Percentiles rank a stretch among this genome's conserved stretches.
phyloP scores from a whole-genome alignment of 2,797 vertebrate species.

The Syncerus caffer region DNA sequence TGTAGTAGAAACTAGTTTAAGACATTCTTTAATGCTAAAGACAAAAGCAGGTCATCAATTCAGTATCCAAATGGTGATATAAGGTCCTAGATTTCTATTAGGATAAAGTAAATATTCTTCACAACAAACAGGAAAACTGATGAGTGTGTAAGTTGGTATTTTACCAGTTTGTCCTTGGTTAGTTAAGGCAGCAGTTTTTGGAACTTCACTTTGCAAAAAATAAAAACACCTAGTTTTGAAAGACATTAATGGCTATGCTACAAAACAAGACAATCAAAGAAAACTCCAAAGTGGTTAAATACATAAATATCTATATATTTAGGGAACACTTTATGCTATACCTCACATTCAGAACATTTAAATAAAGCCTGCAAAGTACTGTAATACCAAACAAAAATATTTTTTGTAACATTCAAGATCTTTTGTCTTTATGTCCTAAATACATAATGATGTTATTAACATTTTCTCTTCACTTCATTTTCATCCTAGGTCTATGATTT shows the following conservation, averaged over 20 bases:
- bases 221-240: not conserved
- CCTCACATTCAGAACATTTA: not conserved
- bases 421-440: not conserved
- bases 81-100: not conserved
- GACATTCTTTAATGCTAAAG: not conserved
- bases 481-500: not conserved
- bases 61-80: slow-evolving; percentile 3
- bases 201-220: not conserved
- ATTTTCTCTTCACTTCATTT: not conserved
- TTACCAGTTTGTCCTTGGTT: not conserved
- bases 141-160: not conserved
- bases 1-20: not conserved
- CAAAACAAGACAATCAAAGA: not conserved
- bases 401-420: not conserved
- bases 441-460: not conserved
- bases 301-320: not conserved
- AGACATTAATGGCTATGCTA: not conserved
- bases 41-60: slow-evolving; percentile 28
- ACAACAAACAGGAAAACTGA: not conserved
- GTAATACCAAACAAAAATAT: not conserved
- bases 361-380: not conserved
- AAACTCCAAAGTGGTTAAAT: not conserved
- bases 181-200: not conserved
- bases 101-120: slow-evolving; percentile 16
- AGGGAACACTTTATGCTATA: not conserved